These are phyloP conservation scores for Salarias fasciatus DNA, from an alignment of 2,797 vertebrate species.

Conservation along the genomic window DNA sequence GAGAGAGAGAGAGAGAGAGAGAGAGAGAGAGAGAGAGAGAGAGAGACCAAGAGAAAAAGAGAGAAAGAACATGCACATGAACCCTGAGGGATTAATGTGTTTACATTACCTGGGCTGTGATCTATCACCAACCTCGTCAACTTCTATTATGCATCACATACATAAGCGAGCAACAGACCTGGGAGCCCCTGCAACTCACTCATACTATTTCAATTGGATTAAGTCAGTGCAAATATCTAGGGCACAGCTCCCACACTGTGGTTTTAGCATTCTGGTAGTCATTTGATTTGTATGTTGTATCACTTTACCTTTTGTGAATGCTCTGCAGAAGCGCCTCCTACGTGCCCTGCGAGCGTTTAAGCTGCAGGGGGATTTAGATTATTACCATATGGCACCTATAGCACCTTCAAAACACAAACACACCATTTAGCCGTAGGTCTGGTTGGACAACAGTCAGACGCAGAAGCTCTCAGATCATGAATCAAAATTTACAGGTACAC, in stretches of 20 bases:
- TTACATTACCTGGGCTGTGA: conserved; percentile 83
- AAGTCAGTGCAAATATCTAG: conserved; percentile 75
- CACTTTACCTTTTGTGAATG: conserved; percentile 61
- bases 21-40: conserved; percentile 21
- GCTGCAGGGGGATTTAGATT: conserved; percentile 39
- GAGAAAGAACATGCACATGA: conserved; percentile 68
- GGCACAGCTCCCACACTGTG: conserved; percentile 67
- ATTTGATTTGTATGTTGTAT: conserved; percentile 73
- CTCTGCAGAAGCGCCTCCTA: conserved; percentile 53
- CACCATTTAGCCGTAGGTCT: conserved; percentile 32
- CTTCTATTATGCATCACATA: conserved; percentile 80
- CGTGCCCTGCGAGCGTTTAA: conserved; percentile 52
- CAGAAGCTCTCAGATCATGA: conserved; percentile 33
- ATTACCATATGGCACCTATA: conserved; percentile 63
- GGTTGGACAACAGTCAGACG: conserved; percentile 27
- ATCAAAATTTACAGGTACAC: conserved; percentile 51
- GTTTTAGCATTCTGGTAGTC: conserved; percentile 72
- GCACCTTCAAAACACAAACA: conserved; percentile 50
- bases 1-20: conserved; percentile 22
- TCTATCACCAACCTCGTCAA: conserved; percentile 84
- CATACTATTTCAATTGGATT: conserved; percentile 77
- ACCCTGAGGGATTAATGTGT: conserved; percentile 82
- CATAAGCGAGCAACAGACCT: conserved; percentile 75
- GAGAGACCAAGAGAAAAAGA: conserved; percentile 45
- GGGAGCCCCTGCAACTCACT: conserved; percentile 75